Conservation (phyloP, 2,113 vertebrate genomes). For the Herpailurus yagouaroundi region DNA sequence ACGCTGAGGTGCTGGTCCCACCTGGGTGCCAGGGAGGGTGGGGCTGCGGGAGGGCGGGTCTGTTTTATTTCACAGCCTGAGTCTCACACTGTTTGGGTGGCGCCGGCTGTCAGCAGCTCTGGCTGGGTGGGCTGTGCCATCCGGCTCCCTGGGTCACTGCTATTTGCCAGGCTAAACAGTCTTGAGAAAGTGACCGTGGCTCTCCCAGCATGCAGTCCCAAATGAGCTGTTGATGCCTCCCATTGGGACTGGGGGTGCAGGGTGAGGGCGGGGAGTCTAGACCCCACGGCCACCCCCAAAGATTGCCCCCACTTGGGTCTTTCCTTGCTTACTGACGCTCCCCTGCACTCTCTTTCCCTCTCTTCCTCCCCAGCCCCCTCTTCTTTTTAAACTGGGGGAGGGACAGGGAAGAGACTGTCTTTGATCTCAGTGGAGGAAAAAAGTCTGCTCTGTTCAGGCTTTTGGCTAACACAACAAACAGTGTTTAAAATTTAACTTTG, state of each 20-base stretch:
- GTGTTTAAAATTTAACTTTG: slow-evolving; percentile 99
- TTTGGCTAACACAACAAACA: slow-evolving; percentile 99
- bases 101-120: slow-evolving; percentile 54
- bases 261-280: slow-evolving; percentile 82
- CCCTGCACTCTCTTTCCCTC: slow-evolving; percentile 75
- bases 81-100: slow-evolving; percentile 35
- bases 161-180: slow-evolving; percentile 55
- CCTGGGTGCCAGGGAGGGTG: background rate
- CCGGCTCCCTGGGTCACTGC: slow-evolving; percentile 25
- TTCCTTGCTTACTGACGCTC: slow-evolving; percentile 85
- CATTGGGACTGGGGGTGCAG: slow-evolving; percentile 78
- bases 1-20: background rate
- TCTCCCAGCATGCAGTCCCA: slow-evolving; percentile 9
- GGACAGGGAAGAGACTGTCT: slow-evolving; percentile 90
- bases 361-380: slow-evolving; percentile 49
- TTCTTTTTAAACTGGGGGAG: slow-evolving; percentile 78
- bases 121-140: slow-evolving; percentile 20
- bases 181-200: slow-evolving; percentile 60
- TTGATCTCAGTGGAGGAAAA: slow-evolving; percentile 93
- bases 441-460: slow-evolving; percentile 94
- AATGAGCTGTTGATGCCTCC: slow-evolving; percentile 74
- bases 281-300: slow-evolving; percentile 80
- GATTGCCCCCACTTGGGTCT: slow-evolving; percentile 84
- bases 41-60: rapidly evolving
- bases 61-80: background rate